Evolutionary conservation across 2,888 invertebrate genomes (phyloP).

Genomic region (Amphipyra tragopoginis): DNA sequence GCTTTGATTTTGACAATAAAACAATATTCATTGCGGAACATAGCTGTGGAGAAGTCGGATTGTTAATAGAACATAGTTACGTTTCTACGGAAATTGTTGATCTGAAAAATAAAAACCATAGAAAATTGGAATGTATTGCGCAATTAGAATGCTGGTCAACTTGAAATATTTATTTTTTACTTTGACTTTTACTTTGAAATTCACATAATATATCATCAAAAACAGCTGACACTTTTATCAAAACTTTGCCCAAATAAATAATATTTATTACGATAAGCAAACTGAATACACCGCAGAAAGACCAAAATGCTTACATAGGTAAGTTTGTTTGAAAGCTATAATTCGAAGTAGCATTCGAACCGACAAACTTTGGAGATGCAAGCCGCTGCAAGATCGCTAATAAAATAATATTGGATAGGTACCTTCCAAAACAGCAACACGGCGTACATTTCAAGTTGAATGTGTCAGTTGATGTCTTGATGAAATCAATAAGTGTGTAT

Average conservation of each 20-base stretch:
- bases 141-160: too few relatives aligned
- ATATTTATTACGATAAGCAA: constrained; percentile 18
- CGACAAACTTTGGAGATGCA: constrained; percentile 40
- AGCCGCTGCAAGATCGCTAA: constrained; percentile 46
- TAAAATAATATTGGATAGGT: constrained; percentile 55
- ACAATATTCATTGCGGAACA: too few relatives aligned
- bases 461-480: constrained; percentile 10
- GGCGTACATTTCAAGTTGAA: constrained; percentile 38
- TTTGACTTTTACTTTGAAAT: too few relatives aligned
- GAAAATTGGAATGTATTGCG: too few relatives aligned
- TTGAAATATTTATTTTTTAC: too few relatives aligned
- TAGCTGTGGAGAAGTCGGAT: too few relatives aligned
- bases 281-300: constrained; percentile 1
- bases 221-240: background rate
- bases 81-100: too few relatives aligned
- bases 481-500: constrained; percentile 11
- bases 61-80: too few relatives aligned
- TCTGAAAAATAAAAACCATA: too few relatives aligned
- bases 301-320: constrained; percentile 16
- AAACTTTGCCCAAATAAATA: constrained; percentile 5
- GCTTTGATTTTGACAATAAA: too few relatives aligned
- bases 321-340: constrained; percentile 29
- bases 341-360: constrained; percentile 34
- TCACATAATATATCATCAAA: too few relatives aligned
- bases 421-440: constrained; percentile 37